Conservation (phyloP, 2,113 vertebrate species). For the Ifrita kowaldi region DNA sequence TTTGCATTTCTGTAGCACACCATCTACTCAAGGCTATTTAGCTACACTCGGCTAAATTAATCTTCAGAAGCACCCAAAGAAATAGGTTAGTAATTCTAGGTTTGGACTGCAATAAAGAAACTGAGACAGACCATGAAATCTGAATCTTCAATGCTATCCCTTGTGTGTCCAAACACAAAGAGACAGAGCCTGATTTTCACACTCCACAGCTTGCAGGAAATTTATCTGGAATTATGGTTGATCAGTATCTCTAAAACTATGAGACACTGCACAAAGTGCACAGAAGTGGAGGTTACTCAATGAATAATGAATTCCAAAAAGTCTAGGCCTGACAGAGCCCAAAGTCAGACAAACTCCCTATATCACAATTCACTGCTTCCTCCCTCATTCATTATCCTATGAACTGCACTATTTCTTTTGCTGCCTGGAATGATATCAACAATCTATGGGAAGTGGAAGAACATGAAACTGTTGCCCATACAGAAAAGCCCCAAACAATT, state of each 20-base stretch:
- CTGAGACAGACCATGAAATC: constrained; percentile 16
- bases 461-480: neutral
- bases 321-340: neutral
- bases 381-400: neutral
- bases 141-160: neutral
- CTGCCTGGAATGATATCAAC: neutral
- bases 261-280: neutral
- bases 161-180: neutral
- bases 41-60: neutral
- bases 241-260: neutral
- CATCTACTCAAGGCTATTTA: neutral
- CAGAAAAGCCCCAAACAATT: neutral
- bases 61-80: neutral
- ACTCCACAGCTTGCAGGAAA: neutral
- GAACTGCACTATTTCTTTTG: neutral
- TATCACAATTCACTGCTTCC: neutral
- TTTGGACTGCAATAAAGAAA: neutral
- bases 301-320: neutral
- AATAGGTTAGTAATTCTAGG: neutral
- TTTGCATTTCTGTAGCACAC: neutral
- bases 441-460: neutral
- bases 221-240: neutral
- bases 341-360: neutral
- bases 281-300: neutral
- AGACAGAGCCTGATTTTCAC: neutral